Percentiles rank a stretch among this genome's conserved stretches.
Conservation (phyloP, 2,113 vertebrate species). For the Corythoichthys intestinalis region DNA sequence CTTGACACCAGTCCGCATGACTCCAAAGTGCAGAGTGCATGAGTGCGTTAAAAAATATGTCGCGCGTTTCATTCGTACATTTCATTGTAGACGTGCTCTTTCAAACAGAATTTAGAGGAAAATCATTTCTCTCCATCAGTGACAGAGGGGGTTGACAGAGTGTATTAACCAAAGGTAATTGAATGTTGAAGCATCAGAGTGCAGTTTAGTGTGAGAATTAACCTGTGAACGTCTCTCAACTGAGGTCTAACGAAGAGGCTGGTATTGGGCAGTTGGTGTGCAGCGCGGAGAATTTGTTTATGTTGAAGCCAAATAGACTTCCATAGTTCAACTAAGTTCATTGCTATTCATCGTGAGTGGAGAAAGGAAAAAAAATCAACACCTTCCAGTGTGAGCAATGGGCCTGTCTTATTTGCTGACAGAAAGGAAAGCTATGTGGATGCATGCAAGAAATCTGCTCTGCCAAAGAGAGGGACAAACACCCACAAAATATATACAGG, state of each 20-base stretch:
- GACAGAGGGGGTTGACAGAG: slow-evolving; percentile 50
- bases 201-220: slow-evolving; percentile 47
- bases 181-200: slow-evolving; percentile 57
- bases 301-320: slow-evolving; percentile 25
- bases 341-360: slow-evolving; percentile 59
- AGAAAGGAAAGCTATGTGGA: slow-evolving; percentile 37
- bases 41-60: slow-evolving; percentile 26
- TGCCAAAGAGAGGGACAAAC: slow-evolving; percentile 27
- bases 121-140: slow-evolving; percentile 32
- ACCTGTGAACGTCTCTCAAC: slow-evolving; percentile 38
- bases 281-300: slow-evolving; percentile 31
- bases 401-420: slow-evolving; percentile 49
- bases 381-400: slow-evolving; percentile 53
- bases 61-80: slow-evolving; percentile 37
- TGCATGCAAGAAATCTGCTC: slow-evolving; percentile 33
- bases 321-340: slow-evolving; percentile 35
- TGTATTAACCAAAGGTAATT: slow-evolving; percentile 64
- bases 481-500: not conserved
- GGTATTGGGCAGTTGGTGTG: slow-evolving; percentile 14
- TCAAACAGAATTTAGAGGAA: slow-evolving; percentile 46
- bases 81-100: slow-evolving; percentile 32
- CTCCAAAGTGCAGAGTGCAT: slow-evolving; percentile 21
- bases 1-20: slow-evolving; percentile 51
- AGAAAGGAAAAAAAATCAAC: slow-evolving; percentile 26
- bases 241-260: slow-evolving; percentile 2